Evolutionary conservation across 2,797 vertebrate species (phyloP), one percentile per base, ranked within the genome.

Genomic region (Vireo griseus): DNA sequence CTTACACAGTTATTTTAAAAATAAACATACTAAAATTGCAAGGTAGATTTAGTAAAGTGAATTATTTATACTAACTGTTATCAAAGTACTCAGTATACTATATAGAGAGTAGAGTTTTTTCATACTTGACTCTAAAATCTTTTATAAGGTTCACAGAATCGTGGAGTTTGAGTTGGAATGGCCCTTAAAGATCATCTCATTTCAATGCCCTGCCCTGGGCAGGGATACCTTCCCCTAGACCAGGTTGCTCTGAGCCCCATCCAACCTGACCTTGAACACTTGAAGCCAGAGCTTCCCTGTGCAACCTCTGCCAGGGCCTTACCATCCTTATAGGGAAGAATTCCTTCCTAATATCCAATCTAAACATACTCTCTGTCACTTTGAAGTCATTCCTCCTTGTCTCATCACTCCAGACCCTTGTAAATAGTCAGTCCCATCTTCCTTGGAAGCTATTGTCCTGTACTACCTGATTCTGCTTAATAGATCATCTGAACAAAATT

Each of bases 391-490:
- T 57, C 5, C 10, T 15, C 51, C 22, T 31, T 71, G 29, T 40
- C 17, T 51, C 45, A 39, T 29, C n/a, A 8, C n/a, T 39, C 11
- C 77, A 45, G 29, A 20, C 29, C 51, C 44, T 31, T 71, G 39
- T 33, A 11, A 63, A 35, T 9, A 31, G 14, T 47, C 8, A 16
- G 29, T 65, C 17, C 29, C 39, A 28, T 24, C 33, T 65, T 71
- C 35, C 44, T 51, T 65, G 58, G 29, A 87, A 91, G 87, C 79
- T 97, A 44, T 84, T 95, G 11, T 92, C 63, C 88, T 96, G 51
- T 94, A n/a, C 51, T 84, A 42, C 62, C 35, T 88, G 66, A 54
- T 51, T 90, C 33, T 96, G 86, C 71, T 92, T 69, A 28, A 37
- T 91, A 37, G 65, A 24, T 84, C 61, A 54, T 51, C 90, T 95